Conservation (phyloP, 2,888 invertebrate genomes). For the Clusia tigrina region DNA sequence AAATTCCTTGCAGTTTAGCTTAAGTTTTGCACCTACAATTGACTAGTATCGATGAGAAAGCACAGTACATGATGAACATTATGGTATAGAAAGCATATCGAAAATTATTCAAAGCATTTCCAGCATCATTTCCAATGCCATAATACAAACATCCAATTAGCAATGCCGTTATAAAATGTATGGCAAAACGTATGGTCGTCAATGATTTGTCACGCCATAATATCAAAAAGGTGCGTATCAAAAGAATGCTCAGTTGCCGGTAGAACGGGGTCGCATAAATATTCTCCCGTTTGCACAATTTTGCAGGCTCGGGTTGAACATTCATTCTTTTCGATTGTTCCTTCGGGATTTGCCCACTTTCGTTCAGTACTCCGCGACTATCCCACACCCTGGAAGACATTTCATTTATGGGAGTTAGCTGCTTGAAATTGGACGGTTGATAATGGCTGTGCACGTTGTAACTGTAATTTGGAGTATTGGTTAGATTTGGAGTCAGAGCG, state of each 20-base stretch:
- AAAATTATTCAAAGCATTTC: conserved; percentile 83
- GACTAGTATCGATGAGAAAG: conserved; percentile 88
- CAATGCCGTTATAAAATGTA: conserved; percentile 82
- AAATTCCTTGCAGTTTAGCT: too few species aligned
- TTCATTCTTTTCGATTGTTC: conserved; percentile 44
- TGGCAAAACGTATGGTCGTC: conserved; percentile 78
- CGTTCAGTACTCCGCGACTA: conserved; percentile 40
- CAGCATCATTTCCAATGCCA: conserved; percentile 86
- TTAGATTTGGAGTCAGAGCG: conserved; percentile 33
- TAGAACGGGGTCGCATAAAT: conserved; percentile 70
- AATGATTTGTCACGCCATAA: conserved; percentile 77
- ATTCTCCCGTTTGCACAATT: conserved; percentile 57
- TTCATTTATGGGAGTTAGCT: conserved; percentile 51
- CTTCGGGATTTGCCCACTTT: conserved; percentile 28
- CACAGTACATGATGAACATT: conserved; percentile 94
- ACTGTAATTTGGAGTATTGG: conserved; percentile 10
- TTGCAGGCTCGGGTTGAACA: conserved; percentile 47
- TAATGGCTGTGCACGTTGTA: background rate
- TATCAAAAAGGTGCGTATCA: conserved; percentile 71
- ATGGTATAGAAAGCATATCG: conserved; percentile 90
- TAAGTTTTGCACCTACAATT: conserved; percentile 80
- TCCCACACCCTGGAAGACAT: conserved; percentile 49
- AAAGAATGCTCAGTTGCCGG: conserved; percentile 69
- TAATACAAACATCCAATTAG: conserved; percentile 84
- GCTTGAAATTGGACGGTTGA: conserved; percentile 33